Evolutionary conservation across 2,888 invertebrate species (phyloP).

Genomic region (Therioaphis trifolii): DNA sequence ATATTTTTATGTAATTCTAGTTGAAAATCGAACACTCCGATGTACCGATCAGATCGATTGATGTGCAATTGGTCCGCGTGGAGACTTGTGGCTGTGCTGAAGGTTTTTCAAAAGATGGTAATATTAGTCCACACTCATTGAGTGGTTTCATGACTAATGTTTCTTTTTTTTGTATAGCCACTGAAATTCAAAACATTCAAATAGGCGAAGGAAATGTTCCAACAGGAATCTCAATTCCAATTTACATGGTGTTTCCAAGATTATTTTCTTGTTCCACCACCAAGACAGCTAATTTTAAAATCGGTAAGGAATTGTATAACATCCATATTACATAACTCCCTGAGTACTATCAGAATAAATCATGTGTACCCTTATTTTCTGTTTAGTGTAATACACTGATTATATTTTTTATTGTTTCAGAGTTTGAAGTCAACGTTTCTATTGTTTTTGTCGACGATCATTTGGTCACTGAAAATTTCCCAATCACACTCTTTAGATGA

Average conservation of each 20-base stretch:
- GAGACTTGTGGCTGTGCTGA: conserved; percentile 95
- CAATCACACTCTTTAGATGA: conserved; percentile 71
- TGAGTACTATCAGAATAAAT: too few species aligned
- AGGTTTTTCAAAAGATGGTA: conserved; percentile 91
- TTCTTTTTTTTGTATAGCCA: conserved; percentile 74
- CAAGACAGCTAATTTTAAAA: conserved; percentile 91
- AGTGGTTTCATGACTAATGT: not conserved
- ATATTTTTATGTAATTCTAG: conserved; percentile 68
- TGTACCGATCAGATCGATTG: conserved; percentile 88
- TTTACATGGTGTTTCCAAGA: conserved; percentile 95
- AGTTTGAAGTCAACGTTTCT: conserved; percentile 94
- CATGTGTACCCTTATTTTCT: too few species aligned
- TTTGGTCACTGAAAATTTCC: conserved; percentile 94
- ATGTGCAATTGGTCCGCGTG: conserved; percentile 91
- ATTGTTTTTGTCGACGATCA: conserved; percentile 93
- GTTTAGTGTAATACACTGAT: too few species aligned
- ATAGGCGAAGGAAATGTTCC: conserved; percentile 92
- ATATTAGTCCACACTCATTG: too few species aligned
- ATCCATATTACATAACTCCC: not conserved
- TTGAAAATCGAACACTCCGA: conserved; percentile 84
- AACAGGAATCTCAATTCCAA: conserved; percentile 84
- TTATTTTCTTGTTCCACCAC: conserved; percentile 95
- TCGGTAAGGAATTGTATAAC: conserved; percentile 75
- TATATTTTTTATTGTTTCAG: conserved; percentile 73
- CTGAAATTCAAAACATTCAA: conserved; percentile 98